A percentile compares a stretch with the other conserved stretches of the same genome.
Conservation (phyloP, 2,797 vertebrate species). For the Galagoides demidoff region DNA sequence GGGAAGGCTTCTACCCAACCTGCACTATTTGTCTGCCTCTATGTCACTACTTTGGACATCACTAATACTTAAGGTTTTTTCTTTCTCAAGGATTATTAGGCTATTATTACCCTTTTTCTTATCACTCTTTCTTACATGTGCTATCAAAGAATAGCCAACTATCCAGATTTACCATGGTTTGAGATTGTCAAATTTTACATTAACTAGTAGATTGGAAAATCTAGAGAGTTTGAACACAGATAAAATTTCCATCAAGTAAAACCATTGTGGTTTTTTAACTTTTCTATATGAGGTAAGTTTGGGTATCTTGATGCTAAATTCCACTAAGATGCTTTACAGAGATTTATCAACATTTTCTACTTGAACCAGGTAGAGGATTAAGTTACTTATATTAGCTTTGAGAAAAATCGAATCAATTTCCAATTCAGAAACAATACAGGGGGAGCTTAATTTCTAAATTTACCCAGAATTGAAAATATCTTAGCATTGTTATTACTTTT, state of each 20-base stretch:
- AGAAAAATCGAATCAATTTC: conserved; percentile 46
- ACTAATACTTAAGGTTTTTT: not conserved
- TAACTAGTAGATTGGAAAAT: not conserved
- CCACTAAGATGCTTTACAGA: not conserved
- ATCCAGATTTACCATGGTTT: not conserved
- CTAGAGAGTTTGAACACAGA: not conserved
- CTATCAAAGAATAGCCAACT: not conserved
- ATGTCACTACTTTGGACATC: not conserved
- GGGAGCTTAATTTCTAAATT: conserved; percentile 16
- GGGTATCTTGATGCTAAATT: not conserved
- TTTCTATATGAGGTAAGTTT: conserved; percentile 9
- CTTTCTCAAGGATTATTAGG: not conserved
- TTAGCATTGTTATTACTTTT: not conserved
- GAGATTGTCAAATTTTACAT: not conserved
- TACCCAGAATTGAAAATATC: not conserved
- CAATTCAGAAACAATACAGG: not conserved
- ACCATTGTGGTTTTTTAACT: not conserved
- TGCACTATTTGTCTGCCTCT: not conserved
- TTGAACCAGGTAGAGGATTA: not conserved
- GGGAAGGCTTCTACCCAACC: not conserved
- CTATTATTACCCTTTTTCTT: not conserved
- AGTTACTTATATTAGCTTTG: conserved; percentile 16
- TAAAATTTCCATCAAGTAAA: conserved; percentile 27
- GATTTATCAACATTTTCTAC: not conserved
- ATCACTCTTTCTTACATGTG: not conserved